These are phyloP conservation scores for Ophonus ardosiacus DNA, from an alignment of 2,888 invertebrate species.

Conservation along the genomic window DNA sequence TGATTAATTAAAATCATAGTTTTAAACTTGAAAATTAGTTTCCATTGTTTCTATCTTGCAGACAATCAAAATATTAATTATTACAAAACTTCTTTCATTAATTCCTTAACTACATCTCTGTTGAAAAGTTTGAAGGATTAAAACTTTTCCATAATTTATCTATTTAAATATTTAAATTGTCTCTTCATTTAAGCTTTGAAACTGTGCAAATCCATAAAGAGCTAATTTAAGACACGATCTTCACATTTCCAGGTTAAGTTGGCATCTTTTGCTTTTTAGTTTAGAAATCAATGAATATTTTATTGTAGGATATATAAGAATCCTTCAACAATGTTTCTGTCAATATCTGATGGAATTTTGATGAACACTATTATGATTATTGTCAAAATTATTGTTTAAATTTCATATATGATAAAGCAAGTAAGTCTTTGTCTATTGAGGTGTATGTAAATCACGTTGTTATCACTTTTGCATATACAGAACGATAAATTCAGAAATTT, in stretches of 20 bases:
- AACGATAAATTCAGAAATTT: neutral
- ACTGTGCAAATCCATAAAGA: neutral
- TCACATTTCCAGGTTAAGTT: neutral
- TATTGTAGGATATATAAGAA: neutral
- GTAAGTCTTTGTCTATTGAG: neutral
- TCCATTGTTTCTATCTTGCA: neutral
- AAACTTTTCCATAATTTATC: neutral
- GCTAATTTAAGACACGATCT: neutral
- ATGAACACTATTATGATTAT: no score
- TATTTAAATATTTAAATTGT: neutral
- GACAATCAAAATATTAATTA: constrained; percentile 32
- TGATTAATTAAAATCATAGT: neutral
- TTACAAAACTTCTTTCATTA: constrained; percentile 14
- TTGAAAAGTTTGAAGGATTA: constrained; percentile 1
- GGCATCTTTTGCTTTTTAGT: neutral
- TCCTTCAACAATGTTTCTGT: no score
- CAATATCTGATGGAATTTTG: no score
- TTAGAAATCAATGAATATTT: neutral
- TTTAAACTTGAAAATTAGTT: neutral
- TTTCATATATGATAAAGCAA: neutral
- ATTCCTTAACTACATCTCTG: neutral
- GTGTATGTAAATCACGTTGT: constrained; percentile 1
- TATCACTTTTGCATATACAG: constrained; percentile 2
- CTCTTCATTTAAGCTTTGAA: neutral
- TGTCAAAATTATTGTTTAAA: neutral